Evolutionary conservation across 2,113 vertebrate species (phyloP), one percentile per base, ranked within the genome.

Genomic region (Clarias macrocephalus): DNA sequence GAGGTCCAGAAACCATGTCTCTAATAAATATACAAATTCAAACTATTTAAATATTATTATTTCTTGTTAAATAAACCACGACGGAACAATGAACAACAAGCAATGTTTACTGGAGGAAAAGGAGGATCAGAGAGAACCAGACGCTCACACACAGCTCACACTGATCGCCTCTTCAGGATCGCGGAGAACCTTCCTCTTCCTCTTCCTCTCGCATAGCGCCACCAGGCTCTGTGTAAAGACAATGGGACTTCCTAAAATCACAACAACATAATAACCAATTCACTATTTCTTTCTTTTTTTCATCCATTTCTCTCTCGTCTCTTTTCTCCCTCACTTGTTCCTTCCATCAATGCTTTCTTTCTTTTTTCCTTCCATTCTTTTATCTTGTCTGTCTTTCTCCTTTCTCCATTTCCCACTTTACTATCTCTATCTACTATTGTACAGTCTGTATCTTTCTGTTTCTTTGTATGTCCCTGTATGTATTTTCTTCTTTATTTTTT

Each of bases 51-150:
- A 19, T 16, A 33, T 52, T 11, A 19, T 8, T 16, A 33, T 52
- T 11, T 52, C 37, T 25, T 25, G 21, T 75, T 75, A 25, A 75
- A 52, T 52, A 25, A 52, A 48, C 0, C 48, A 25, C 48, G 19
- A 60, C 85, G 81, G 83, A 85, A 80, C 86, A 81, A n/a, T n/a
- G n/a, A n/a, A n/a, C n/a, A n/a, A n/a, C n/a, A n/a, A n/a, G n/a
- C n/a, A n/a, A n/a, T n/a, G 62, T 15, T 21, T 21, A 87, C 70
- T 33, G 59, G 87, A 87, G 63, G 63, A 86, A 60, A 23, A 16
- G 23, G 65, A 57, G 60, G 33, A 81, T 48, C 65, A 30, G 80
- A 75, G 68, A 84, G 21, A 19, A 73, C 15, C 63, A 68, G 52
- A 70, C 42, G 6, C 82, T 56, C 66, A 33, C 42, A 33, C 37